A percentile compares a stretch with the other conserved stretches of the same genome.
These are phyloP conservation scores for Porphyrio hochstetteri DNA, from an alignment of 2,113 vertebrate genomes.

Conservation along the genomic window DNA sequence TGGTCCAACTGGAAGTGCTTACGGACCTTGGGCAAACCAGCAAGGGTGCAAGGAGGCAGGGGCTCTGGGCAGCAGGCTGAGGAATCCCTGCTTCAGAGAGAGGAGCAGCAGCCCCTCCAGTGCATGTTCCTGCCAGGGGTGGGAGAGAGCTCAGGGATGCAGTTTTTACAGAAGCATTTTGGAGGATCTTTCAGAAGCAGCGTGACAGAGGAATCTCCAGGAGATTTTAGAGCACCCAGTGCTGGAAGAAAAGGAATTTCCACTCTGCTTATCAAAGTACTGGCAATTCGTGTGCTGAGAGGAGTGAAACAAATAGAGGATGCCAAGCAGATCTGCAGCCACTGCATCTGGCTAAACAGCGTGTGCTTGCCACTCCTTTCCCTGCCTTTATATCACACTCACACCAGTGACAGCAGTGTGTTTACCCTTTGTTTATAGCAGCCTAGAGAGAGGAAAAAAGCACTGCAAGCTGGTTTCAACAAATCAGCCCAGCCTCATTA, in stretches of 20 bases:
- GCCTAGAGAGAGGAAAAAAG: background rate
- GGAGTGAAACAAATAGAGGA: background rate
- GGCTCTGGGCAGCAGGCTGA: background rate
- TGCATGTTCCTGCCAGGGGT: accelerated
- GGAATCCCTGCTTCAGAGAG: background rate
- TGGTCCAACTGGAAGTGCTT: background rate
- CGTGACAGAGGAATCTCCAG: background rate
- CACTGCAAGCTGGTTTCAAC: background rate
- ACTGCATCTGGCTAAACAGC: background rate
- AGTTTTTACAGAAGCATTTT: background rate
- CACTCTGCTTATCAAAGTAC: background rate
- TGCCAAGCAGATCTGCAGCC: background rate
- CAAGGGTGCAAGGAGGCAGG: background rate
- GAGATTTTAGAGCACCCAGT: background rate
- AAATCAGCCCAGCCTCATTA: background rate
- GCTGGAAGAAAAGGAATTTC: background rate
- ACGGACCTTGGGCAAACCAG: background rate
- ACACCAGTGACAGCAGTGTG: background rate
- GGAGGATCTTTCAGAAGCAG: background rate
- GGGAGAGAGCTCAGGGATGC: accelerated
- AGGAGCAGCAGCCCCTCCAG: background rate
- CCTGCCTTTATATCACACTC: background rate
- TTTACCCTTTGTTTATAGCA: background rate
- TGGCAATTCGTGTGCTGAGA: background rate
- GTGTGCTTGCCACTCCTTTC: background rate